Conservation (phyloP, 2,797 vertebrate species). For the Chaetodon trifasciatus region DNA sequence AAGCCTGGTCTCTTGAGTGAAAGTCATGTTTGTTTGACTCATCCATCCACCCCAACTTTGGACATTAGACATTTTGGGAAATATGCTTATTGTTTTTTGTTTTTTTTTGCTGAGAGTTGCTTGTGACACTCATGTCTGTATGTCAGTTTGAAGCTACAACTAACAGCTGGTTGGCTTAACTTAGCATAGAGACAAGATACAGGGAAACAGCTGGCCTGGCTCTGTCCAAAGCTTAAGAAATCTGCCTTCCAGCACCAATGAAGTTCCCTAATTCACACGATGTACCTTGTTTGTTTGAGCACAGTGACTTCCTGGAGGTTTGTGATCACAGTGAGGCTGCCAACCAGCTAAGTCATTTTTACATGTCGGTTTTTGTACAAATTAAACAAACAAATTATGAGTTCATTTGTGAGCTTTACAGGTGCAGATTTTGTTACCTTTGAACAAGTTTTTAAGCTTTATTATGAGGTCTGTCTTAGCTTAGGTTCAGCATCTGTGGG, state of each 20-base stretch:
- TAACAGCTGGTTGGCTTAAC: neutral
- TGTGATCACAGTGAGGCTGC: conserved; percentile 1
- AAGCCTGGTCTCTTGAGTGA: too few relatives aligned
- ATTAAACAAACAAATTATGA: neutral
- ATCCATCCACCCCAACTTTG: too few relatives aligned
- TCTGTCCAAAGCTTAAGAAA: neutral
- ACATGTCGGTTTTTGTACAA: neutral
- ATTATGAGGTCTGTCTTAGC: too few relatives aligned
- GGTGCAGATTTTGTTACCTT: neutral
- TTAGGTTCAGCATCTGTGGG: neutral
- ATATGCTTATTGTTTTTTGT: neutral
- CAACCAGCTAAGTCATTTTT: neutral
- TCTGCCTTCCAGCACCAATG: neutral
- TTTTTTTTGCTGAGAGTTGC: neutral
- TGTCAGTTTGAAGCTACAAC: neutral
- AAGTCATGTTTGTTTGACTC: too few relatives aligned
- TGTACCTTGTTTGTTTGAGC: neutral
- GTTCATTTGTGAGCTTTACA: too few relatives aligned
- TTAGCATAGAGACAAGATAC: neutral
- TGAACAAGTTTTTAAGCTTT: neutral
- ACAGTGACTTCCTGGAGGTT: conserved; percentile 2
- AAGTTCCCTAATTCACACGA: neutral
- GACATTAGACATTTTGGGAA: neutral
- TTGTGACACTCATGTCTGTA: neutral
- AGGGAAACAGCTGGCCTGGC: too few relatives aligned